These are phyloP conservation scores for Seriola rivoliana DNA, from an alignment of 2,113 vertebrate species.

Conservation along the genomic window DNA sequence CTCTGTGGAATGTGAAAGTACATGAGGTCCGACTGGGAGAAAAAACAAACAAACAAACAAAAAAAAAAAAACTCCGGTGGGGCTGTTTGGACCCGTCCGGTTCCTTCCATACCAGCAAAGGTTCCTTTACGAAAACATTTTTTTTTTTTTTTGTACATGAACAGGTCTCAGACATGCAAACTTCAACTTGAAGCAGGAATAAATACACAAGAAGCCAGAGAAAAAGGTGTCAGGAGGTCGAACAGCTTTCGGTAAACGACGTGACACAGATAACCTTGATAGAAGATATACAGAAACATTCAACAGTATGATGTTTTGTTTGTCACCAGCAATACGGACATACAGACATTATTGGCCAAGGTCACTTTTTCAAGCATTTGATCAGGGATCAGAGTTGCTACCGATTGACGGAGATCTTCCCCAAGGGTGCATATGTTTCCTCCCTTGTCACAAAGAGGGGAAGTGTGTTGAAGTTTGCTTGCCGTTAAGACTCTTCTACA, in stretches of 20 bases:
- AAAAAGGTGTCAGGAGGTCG: conserved; percentile 10
- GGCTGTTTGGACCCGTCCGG: not conserved
- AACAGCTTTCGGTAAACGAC: conserved; percentile 17
- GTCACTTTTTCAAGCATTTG: conserved; percentile 74
- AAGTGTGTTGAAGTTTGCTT: conserved; percentile 46
- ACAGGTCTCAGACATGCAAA: conserved; percentile 74
- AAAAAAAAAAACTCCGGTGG: not conserved
- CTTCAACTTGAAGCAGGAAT: conserved; percentile 65
- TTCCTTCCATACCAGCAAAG: conserved; percentile 31
- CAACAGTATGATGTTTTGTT: conserved; percentile 41
- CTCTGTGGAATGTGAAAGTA: conserved; percentile 76
- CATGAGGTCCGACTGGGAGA: conserved; percentile 59
- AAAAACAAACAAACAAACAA: not conserved
- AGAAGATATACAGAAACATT: conserved; percentile 46
- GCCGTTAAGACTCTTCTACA: conserved; percentile 24
- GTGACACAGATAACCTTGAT: conserved; percentile 28
- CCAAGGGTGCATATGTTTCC: conserved; percentile 43
- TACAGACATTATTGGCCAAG: conserved; percentile 77
- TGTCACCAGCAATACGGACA: conserved; percentile 49
- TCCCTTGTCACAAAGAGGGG: not conserved
- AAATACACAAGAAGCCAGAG: conserved; percentile 56
- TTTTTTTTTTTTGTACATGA: conserved; percentile 48
- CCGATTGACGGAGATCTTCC: conserved; percentile 33
- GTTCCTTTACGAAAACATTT: conserved; percentile 28
- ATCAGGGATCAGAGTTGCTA: conserved; percentile 57